A percentile compares a stretch with the other conserved stretches of the same genome.
Evolutionary conservation across 2,888 invertebrate species (phyloP).

Genomic region (Sthenelais limicola): DNA sequence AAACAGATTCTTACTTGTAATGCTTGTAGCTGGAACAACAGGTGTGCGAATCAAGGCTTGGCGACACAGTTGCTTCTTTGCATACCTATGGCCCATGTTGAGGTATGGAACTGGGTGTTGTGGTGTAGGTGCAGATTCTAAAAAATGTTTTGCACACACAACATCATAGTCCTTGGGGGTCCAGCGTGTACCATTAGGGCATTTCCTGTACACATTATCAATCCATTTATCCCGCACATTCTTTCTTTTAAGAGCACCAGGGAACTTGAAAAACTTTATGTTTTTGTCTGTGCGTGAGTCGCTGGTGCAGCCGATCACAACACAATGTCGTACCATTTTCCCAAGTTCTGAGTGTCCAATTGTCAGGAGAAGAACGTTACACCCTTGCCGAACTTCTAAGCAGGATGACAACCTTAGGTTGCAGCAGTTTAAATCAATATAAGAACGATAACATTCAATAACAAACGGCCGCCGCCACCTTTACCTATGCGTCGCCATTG

Average conservation of each 20-base stretch:
- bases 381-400: no score
- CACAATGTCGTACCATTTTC: not conserved
- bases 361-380: no score
- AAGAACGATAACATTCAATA: no score
- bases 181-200: not conserved
- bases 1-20: no score
- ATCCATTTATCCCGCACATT: not conserved
- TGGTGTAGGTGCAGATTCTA: not conserved
- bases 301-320: not conserved
- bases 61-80: no score
- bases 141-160: not conserved
- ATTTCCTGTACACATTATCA: not conserved
- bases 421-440: no score
- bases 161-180: not conserved
- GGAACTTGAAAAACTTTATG: slow-evolving; percentile 7
- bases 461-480: no score
- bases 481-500: no score
- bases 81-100: not conserved
- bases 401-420: no score
- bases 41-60: no score
- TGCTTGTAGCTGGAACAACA: no score
- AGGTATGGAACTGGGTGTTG: not conserved
- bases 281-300: not conserved
- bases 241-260: not conserved
- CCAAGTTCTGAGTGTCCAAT: not conserved